These are phyloP conservation scores for Dermolepida albohirtum DNA, from an alignment of 2,888 invertebrate species.

Conservation along the genomic window DNA sequence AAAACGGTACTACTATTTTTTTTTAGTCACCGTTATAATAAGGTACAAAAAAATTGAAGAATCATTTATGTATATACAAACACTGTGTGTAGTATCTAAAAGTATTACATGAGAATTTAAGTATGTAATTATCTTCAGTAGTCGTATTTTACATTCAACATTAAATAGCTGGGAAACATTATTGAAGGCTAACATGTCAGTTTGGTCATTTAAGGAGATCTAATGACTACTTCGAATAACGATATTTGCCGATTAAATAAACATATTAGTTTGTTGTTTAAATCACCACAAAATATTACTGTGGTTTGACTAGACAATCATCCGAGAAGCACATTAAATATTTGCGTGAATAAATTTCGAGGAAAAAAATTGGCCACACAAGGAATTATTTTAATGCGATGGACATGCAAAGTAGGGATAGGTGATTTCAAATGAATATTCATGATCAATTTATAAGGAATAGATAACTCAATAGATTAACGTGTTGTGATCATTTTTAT, in stretches of 20 bases:
- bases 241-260: no score
- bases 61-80: no score
- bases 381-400: not conserved
- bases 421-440: slow-evolving; percentile 24
- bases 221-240: not conserved
- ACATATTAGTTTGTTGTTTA: no score
- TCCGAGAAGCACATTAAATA: not conserved
- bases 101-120: no score
- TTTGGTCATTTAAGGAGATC: not conserved
- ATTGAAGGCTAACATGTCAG: not conserved
- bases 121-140: not conserved
- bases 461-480: slow-evolving; percentile 9
- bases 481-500: slow-evolving; percentile 13
- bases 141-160: not conserved
- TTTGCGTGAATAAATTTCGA: no score
- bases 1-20: no score
- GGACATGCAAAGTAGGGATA: slow-evolving; percentile 6
- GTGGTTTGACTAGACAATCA: no score
- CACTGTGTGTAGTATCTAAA: no score
- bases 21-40: no score
- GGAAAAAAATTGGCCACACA: slow-evolving; percentile 6
- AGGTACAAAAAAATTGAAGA: no score
- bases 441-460: slow-evolving; percentile 11
- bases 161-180: not conserved
- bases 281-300: no score